Evolutionary conservation across 2,113 vertebrate species (phyloP).

Genomic region (Aphelocoma coerulescens): DNA sequence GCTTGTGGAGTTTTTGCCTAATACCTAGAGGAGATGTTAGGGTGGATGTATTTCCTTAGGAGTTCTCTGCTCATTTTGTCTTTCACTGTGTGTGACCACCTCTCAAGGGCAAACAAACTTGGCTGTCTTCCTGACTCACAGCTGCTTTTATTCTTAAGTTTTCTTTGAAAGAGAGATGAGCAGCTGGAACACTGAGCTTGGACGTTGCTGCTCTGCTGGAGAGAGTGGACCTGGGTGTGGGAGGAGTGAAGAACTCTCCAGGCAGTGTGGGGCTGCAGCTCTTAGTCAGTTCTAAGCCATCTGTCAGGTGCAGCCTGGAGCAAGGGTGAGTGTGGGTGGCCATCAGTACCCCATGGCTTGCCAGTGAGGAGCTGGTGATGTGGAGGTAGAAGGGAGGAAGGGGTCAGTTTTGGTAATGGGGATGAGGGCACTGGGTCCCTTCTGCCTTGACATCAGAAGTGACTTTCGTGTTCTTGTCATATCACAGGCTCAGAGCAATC

Average conservation of each 20-base stretch:
- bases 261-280: background rate
- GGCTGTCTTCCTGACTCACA: conserved; percentile 2
- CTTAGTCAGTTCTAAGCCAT: background rate
- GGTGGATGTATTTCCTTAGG: background rate
- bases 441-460: background rate
- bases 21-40: background rate
- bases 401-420: background rate
- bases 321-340: conserved; percentile 15
- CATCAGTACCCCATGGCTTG: background rate
- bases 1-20: background rate
- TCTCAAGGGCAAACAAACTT: conserved; percentile 59
- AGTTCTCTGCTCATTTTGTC: background rate
- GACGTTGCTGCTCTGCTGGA: background rate
- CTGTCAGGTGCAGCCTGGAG: background rate
- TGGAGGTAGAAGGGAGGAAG: background rate
- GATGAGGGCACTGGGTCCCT: background rate
- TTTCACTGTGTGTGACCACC: background rate
- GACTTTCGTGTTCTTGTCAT: background rate
- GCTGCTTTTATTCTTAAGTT: conserved; percentile 29
- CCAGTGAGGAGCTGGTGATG: background rate
- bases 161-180: conserved; percentile 48
- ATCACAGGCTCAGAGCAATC: background rate
- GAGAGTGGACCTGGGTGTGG: background rate
- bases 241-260: background rate
- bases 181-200: background rate